Base-by-base conservation (phyloP, 2,888 invertebrate species). In the Tinea pellionella region DNA sequence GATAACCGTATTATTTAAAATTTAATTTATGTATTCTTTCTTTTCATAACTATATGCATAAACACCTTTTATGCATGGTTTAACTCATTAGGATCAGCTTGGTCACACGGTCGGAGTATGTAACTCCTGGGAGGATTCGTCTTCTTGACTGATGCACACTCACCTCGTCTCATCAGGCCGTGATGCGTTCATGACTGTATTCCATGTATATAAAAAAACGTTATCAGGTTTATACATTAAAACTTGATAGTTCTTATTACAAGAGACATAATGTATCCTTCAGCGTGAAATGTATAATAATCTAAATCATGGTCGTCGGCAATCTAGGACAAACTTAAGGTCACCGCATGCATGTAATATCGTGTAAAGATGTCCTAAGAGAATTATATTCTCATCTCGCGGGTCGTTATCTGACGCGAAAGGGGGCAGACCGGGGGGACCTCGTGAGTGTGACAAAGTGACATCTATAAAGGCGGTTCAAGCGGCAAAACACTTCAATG, bases 401-500 rank as follows among this genome's bases (percentile, higher is more conserved):
- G 47, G 51, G 72, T 69, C 75, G 74, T 77, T 76, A 76, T 74
- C 74, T 75, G 72, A 66, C 69, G 68, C 69, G 58, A 24, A 53
- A 53, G 47, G 47, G 15, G 47, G 47, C 16, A 8, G 4, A 15
- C 37, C 32, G 43, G 55, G 59, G 43, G 73, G 69, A 77, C 72
- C 72, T 73, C 68, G 70, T 66, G 73, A 74, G 73, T 77, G 77
- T 77, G 75, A 77, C 74, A 77, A 78, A 78, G 74, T 80, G 78
- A 80, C 77, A 75, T 76, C 76, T 76, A 75, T 77, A 76, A 78
- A 77, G 71, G 75, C 74, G 74, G 74, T 75, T 76, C 70, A 74
- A 70, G 70, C 73, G 72, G 70, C 73, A 76, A 76, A 79, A 78
- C 73, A 77, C 78, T 80, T 71, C 73, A 77, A 73, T 72, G 69